Evolutionary conservation across 2,888 invertebrate genomes (phyloP).

Genomic region (Baccha elongata): DNA sequence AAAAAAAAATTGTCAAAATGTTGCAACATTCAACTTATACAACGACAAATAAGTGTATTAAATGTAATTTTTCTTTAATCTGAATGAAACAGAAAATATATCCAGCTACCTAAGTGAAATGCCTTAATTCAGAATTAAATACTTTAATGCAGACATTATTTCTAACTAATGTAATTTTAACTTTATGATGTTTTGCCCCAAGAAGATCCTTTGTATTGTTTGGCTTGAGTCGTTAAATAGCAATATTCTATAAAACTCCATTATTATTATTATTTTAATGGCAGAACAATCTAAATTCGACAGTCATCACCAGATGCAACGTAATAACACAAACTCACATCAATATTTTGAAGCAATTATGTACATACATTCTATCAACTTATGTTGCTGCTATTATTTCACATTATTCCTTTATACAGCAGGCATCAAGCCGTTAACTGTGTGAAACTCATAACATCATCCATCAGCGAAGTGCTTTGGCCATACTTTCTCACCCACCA

Average conservation of each 20-base stretch:
- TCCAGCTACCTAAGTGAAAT: too few relatives aligned
- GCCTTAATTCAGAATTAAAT: too few relatives aligned
- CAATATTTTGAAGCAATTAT: conserved; percentile 33
- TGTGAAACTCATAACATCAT: conserved; percentile 65
- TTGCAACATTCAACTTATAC: too few relatives aligned
- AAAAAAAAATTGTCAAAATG: too few relatives aligned
- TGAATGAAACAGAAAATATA: too few relatives aligned
- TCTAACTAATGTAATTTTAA: too few relatives aligned
- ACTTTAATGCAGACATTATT: too few relatives aligned
- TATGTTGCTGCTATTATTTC: conserved; percentile 65
- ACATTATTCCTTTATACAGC: conserved; percentile 68
- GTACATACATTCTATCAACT: conserved; percentile 55
- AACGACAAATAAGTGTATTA: too few relatives aligned
- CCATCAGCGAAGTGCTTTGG: conserved; percentile 70
- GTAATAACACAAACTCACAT: neutral
- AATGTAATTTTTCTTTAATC: too few relatives aligned
- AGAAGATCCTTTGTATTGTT: too few relatives aligned
- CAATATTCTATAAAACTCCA: neutral
- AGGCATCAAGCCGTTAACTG: conserved; percentile 70
- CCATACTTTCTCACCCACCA: conserved; percentile 1
- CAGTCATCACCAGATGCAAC: conserved; percentile 7
- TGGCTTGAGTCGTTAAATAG: neutral
- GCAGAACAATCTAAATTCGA: neutral
- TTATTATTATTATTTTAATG: neutral
- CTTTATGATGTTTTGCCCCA: too few relatives aligned